Evolutionary conservation across 1,140 invertebrate genomes (phyloP).

Genomic region (Drosophila biarmipes): DNA sequence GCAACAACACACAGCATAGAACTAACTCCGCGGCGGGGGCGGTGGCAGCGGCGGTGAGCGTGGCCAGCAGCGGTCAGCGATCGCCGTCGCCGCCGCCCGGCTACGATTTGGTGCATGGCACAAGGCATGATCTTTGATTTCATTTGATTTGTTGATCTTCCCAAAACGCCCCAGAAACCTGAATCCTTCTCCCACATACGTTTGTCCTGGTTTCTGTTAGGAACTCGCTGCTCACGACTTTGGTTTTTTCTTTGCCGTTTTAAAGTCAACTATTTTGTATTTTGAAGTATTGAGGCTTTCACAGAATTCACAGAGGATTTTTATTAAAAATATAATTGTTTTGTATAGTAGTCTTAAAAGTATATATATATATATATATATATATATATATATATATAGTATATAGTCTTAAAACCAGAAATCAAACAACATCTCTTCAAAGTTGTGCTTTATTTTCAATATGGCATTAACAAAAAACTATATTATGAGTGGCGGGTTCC

Average conservation of each 20-base stretch:
- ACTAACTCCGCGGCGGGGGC: slow-evolving; percentile 68
- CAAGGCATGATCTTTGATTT: slow-evolving; percentile 84
- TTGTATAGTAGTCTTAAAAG: no score
- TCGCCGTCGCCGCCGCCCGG: slow-evolving; percentile 83
- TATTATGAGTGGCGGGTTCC: slow-evolving; percentile 10
- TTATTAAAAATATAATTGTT: no score
- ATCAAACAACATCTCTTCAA: no score
- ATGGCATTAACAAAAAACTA: no score
- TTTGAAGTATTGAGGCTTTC: no score
- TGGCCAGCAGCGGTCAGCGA: slow-evolving; percentile 49
- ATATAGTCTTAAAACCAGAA: no score
- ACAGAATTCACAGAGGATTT: no score
- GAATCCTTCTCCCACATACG: neutral
- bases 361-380: no score
- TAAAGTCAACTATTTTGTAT: no score
- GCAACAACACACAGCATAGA: slow-evolving; percentile 69
- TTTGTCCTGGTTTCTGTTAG: neutral
- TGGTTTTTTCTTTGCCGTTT: neutral
- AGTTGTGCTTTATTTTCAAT: no score
- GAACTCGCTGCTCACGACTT: neutral
- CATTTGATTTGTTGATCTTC: slow-evolving; percentile 48
- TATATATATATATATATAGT: no score
- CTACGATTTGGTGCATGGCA: slow-evolving; percentile 85
- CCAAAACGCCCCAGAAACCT: neutral
- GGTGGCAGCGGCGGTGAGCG: slow-evolving; percentile 33